Evolutionary conservation across 2,888 invertebrate species (phyloP).

Genomic region (Sphaeridia pumilis): DNA sequence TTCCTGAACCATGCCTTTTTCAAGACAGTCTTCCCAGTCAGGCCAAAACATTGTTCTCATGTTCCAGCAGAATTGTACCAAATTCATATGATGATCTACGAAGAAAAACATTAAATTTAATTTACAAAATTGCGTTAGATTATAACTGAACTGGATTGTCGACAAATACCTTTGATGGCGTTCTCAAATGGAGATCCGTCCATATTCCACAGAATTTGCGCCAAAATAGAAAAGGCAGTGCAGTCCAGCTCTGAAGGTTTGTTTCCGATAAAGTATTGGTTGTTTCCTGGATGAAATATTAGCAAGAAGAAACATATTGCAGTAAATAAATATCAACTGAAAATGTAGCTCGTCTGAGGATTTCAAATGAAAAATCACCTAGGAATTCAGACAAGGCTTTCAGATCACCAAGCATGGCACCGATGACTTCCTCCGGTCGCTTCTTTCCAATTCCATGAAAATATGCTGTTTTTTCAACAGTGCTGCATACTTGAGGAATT

Average conservation of each 20-base stretch:
- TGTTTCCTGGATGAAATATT: constrained; percentile 15
- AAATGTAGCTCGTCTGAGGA: too few relatives aligned
- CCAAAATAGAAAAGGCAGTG: constrained; percentile 34
- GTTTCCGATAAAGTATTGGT: constrained; percentile 23
- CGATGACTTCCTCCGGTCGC: constrained; percentile 24
- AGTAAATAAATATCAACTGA: background rate
- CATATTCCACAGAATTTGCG: constrained; percentile 34
- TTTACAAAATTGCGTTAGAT: background rate
- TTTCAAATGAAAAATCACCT: constrained; percentile 19
- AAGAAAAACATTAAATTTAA: constrained; percentile 1
- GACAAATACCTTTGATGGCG: constrained; percentile 16
- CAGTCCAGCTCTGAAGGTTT: constrained; percentile 31
- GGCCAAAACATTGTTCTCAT: constrained; percentile 30
- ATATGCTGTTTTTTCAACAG: constrained; percentile 28
- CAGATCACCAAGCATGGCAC: constrained; percentile 20
- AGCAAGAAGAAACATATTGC: background rate
- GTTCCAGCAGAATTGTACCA: constrained; percentile 28
- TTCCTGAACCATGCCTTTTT: constrained; percentile 18
- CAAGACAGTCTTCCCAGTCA: constrained; percentile 30
- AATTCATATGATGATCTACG: constrained; percentile 19
- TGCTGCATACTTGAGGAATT: constrained; percentile 28
- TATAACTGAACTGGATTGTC: background rate
- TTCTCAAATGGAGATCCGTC: constrained; percentile 28
- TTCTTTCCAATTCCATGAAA: constrained; percentile 33
- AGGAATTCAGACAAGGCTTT: constrained; percentile 24